Evolutionary conservation across 2,113 vertebrate species (phyloP).

Genomic region (Hyperopisus bebe): DNA sequence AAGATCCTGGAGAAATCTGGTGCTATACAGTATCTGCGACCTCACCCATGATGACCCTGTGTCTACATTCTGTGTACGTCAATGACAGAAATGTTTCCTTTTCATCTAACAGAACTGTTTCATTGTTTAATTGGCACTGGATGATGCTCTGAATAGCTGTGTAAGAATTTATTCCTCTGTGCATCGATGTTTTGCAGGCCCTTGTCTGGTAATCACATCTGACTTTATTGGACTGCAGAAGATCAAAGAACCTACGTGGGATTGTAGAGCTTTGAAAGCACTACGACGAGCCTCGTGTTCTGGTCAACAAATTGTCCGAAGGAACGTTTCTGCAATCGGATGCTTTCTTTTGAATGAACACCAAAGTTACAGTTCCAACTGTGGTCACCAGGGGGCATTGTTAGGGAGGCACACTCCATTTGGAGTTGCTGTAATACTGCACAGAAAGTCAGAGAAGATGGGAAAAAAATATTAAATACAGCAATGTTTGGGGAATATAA

Average conservation of each 20-base stretch:
- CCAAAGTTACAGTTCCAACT: not conserved
- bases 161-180: not conserved
- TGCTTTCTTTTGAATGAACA: not conserved
- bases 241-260: not conserved
- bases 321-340: not conserved
- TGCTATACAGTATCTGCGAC: slow-evolving; percentile 52
- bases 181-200: not conserved
- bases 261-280: not conserved
- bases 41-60: slow-evolving; percentile 44
- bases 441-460: not conserved
- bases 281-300: not conserved
- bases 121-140: not conserved
- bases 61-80: not conserved
- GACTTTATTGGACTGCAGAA: not conserved
- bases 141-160: not conserved
- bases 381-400: not conserved
- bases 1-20: slow-evolving; percentile 57
- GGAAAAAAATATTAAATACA: not conserved
- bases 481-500: not conserved
- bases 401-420: not conserved
- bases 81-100: not conserved
- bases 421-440: not conserved
- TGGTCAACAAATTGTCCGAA: not conserved
- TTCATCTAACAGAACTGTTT: not conserved
- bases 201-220: not conserved